These are phyloP conservation scores for Dendroctonus ponderosae DNA, from an alignment of 1,140 invertebrate genomes.

Conservation along the genomic window DNA sequence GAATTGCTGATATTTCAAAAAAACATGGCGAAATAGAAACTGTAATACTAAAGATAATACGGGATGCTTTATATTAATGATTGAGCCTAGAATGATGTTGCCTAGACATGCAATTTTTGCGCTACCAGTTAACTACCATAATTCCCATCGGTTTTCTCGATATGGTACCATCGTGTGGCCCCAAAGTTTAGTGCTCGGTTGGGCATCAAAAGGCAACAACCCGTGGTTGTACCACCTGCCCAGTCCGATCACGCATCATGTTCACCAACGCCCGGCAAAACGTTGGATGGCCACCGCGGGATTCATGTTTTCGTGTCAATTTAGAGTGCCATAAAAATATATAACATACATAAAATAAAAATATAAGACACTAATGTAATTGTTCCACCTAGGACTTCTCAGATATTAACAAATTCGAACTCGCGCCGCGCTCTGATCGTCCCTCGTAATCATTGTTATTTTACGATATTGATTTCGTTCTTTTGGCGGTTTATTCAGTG, in stretches of 20 bases:
- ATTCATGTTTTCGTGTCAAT: conserved; percentile 47
- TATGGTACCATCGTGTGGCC: not conserved
- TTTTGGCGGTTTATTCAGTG: no score
- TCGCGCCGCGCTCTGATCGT: conserved; percentile 1
- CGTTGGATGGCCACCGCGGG: conserved; percentile 39
- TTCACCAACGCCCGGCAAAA: conserved; percentile 40
- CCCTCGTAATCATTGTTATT: conserved; percentile 6
- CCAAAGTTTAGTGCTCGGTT: conserved; percentile 21
- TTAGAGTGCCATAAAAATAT: conserved; percentile 46
- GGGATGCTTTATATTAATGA: no score
- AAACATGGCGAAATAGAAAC: no score
- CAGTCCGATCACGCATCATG: conserved; percentile 43
- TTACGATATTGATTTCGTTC: conserved; percentile 1
- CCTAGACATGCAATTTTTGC: no score
- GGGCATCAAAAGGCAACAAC: conserved; percentile 27
- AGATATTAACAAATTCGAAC: conserved; percentile 24
- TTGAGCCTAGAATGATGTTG: no score
- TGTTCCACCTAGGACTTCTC: conserved; percentile 37
- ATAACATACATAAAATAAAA: conserved; percentile 42
- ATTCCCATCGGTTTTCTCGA: not conserved
- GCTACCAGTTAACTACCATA: not conserved
- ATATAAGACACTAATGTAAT: conserved; percentile 42
- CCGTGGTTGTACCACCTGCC: conserved; percentile 42
- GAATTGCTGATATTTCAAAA: no score
- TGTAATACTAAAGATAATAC: no score